phyloP scores from a whole-genome alignment of 2,113 vertebrate genomes.

The Tragelaphus buxtoni region DNA sequence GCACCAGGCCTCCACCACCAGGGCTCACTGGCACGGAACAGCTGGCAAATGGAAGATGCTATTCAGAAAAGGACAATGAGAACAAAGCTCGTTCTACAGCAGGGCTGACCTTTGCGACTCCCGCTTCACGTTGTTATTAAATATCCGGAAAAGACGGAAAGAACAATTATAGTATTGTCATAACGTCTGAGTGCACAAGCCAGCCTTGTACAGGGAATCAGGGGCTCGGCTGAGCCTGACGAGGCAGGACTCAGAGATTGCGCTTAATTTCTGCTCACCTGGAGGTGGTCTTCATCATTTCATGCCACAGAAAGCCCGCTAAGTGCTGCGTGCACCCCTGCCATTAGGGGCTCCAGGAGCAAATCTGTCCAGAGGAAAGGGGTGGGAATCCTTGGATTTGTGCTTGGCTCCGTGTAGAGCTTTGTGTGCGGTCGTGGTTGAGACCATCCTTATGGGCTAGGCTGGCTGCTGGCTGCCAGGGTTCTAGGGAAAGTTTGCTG shows the following conservation, averaged over 20 bases:
- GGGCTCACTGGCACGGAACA: background rate
- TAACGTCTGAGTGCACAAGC: constrained; percentile 3
- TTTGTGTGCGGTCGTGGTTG: background rate
- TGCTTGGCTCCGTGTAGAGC: background rate
- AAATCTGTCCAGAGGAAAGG: background rate
- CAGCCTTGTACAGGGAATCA: background rate
- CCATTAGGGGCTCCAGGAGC: background rate
- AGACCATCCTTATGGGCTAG: background rate
- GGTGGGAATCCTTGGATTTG: background rate
- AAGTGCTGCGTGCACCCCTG: background rate
- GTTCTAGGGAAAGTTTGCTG: background rate
- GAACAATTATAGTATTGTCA: constrained; percentile 67
- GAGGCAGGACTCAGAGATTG: background rate
- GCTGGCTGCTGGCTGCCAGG: background rate
- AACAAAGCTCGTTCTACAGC: constrained; percentile 31
- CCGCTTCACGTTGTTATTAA: constrained; percentile 64
- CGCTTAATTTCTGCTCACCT: constrained; percentile 37
- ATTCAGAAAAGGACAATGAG: constrained; percentile 61
- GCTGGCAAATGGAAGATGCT: constrained; percentile 33
- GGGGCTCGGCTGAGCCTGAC: background rate
- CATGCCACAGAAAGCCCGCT: background rate
- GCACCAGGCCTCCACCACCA: background rate
- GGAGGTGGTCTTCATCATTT: constrained; percentile 51
- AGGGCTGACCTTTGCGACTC: constrained; percentile 37
- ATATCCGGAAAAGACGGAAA: constrained; percentile 62